These are phyloP conservation scores for Acronicta aceris DNA, from an alignment of 2,888 invertebrate species.

Conservation along the genomic window DNA sequence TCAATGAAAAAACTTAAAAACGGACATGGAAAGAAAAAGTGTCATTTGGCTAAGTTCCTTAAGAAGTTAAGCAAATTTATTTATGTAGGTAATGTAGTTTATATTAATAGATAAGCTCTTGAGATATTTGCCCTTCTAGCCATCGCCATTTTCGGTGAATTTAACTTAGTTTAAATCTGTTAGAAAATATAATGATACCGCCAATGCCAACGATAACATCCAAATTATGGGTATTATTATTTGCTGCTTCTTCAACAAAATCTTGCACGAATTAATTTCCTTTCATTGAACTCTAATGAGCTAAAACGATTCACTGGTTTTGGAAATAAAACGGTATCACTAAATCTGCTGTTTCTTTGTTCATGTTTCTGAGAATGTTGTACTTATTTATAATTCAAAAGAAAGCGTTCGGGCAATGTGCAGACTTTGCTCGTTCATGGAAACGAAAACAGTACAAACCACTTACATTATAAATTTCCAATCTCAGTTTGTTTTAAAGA, in stretches of 20 bases:
- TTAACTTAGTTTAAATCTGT: slow-evolving; percentile 1
- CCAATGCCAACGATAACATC: no score
- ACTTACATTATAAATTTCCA: slow-evolving; percentile 12
- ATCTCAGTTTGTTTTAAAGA: slow-evolving; percentile 7
- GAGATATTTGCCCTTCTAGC: neutral
- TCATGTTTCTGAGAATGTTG: slow-evolving; percentile 4
- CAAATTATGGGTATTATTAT: no score
- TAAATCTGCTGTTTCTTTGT: slow-evolving; percentile 6
- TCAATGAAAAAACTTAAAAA: no score
- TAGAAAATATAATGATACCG: neutral
- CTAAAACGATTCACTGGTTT: neutral
- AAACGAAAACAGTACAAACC: slow-evolving; percentile 6
- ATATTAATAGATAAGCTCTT: no score
- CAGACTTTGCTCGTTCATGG: slow-evolving; percentile 14
- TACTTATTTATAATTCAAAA: slow-evolving; percentile 12
- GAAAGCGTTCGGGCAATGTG: neutral
- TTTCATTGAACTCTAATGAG: neutral
- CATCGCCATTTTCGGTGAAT: neutral
- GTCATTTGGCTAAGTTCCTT: slow-evolving; percentile 10
- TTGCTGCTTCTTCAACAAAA: no score
- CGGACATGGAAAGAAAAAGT: slow-evolving; percentile 1
- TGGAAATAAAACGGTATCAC: neutral
- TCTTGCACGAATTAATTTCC: neutral
- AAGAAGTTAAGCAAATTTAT: slow-evolving; percentile 7
- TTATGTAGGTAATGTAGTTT: slow-evolving; percentile 1